phyloP scores from a whole-genome alignment of 2,113 vertebrate species.

The Istiophorus platypterus region DNA sequence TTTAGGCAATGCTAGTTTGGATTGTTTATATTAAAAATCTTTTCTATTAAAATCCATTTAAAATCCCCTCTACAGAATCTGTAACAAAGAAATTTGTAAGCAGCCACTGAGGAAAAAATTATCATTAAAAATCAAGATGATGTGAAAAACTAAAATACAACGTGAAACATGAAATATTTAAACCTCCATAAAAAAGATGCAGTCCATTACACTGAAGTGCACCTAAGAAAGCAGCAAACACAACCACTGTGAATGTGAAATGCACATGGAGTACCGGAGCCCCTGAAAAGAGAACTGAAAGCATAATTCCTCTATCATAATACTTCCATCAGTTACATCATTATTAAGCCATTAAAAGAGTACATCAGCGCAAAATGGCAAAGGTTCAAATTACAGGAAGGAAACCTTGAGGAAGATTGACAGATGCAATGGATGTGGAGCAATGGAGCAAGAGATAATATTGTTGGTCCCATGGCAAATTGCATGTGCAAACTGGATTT shows the following conservation, averaged over 20 bases:
- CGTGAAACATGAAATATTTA: not conserved
- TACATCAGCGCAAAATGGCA: slow-evolving; percentile 17
- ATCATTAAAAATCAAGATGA: not conserved
- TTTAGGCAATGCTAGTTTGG: not conserved
- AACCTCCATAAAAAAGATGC: not conserved
- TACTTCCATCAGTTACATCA: slow-evolving; percentile 10
- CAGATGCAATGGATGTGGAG: slow-evolving; percentile 19
- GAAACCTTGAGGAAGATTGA: slow-evolving; percentile 22
- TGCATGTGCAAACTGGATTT: not conserved
- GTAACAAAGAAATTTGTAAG: not conserved
- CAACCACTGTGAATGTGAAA: slow-evolving; percentile 4
- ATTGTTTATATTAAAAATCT: not conserved
- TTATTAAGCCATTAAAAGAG: slow-evolving; percentile 47
- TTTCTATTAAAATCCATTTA: not conserved
- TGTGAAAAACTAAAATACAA: not conserved
- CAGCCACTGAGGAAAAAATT: not conserved
- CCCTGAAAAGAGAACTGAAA: slow-evolving; percentile 4
- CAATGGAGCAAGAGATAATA: slow-evolving; percentile 13
- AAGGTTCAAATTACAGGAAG: slow-evolving; percentile 26
- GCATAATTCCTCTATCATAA: slow-evolving; percentile 28
- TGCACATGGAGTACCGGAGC: slow-evolving; percentile 10
- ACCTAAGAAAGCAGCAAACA: not conserved
- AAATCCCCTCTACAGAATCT: not conserved
- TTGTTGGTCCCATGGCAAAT: slow-evolving; percentile 1
- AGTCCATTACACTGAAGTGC: not conserved